phyloP scores from a whole-genome alignment of 2,797 vertebrate species.

The Perodicticus potto region DNA sequence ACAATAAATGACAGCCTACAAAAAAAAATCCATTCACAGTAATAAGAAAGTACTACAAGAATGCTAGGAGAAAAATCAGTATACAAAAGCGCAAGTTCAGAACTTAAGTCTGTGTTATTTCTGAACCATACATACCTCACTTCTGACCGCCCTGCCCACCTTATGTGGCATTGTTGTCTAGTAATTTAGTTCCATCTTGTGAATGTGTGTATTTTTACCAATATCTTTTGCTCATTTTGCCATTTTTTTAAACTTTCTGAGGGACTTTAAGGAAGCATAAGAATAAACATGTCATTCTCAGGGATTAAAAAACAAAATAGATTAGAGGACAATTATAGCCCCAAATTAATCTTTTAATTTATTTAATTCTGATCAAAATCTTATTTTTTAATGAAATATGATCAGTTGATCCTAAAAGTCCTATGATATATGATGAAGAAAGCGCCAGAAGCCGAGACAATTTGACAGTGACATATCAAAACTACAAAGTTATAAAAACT shows the following conservation, averaged over 20 bases:
- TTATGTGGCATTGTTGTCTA: no score
- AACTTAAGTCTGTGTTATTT: no score
- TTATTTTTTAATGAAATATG: conserved; percentile 28
- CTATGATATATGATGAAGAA: not conserved
- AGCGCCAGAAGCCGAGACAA: not conserved
- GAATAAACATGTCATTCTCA: not conserved
- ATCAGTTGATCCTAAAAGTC: conserved; percentile 47
- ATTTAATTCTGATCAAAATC: conserved; percentile 33
- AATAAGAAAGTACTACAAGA: not conserved
- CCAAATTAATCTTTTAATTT: conserved; percentile 36
- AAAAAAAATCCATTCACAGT: not conserved
- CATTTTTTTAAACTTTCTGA: not conserved
- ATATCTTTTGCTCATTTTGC: no score
- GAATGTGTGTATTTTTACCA: no score
- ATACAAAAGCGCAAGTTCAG: conserved; percentile 1
- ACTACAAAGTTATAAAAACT: not conserved
- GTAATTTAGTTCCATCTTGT: no score
- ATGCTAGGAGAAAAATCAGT: not conserved
- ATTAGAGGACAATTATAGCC: not conserved
- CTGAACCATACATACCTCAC: no score
- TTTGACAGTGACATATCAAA: not conserved
- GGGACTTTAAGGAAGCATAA: not conserved
- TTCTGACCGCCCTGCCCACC: no score
- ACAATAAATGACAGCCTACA: not conserved
- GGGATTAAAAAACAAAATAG: not conserved